Percentiles rank a stretch among this genome's conserved stretches.
Evolutionary conservation across 2,113 vertebrate species (phyloP).

Genomic region (Physeter macrocephalus): DNA sequence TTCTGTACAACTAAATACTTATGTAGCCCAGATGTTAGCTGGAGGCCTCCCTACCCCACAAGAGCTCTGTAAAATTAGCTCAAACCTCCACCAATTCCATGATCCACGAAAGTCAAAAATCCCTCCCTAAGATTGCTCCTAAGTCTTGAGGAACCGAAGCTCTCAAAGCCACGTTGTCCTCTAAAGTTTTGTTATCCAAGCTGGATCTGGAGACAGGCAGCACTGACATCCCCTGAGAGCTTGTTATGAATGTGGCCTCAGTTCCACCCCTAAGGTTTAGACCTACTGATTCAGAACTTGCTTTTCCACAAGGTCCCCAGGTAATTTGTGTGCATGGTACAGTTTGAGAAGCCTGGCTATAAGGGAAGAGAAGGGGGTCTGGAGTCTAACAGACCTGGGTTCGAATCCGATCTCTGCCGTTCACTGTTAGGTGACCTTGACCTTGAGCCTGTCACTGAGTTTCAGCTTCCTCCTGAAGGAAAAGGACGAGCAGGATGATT

Average conservation of each 20-base stretch:
- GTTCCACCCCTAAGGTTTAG: background rate
- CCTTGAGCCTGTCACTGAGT: background rate
- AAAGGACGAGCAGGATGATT: background rate
- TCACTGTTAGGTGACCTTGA: background rate
- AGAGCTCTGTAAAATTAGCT: background rate
- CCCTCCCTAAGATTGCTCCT: background rate
- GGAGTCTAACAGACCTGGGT: background rate
- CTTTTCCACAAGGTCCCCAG: background rate
- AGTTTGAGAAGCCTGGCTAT: background rate
- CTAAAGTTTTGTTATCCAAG: background rate
- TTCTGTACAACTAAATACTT: conserved; percentile 14
- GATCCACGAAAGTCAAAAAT: background rate
- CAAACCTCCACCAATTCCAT: background rate
- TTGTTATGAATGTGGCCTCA: too few relatives aligned
- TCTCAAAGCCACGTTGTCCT: background rate
- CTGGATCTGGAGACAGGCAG: background rate
- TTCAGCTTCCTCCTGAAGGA: background rate
- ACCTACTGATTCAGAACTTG: background rate
- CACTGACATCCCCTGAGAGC: fast-evolving
- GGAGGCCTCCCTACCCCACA: conserved; percentile 24
- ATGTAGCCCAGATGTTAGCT: conserved; percentile 61
- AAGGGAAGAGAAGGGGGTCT: too few relatives aligned
- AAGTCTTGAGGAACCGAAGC: background rate
- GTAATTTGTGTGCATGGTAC: background rate
- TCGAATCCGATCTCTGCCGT: background rate